A percentile compares a stretch with the other conserved stretches of the same genome.
These are phyloP conservation scores for Heteromormyrus szaboi DNA, from an alignment of 2,797 vertebrate genomes.

Conservation along the genomic window DNA sequence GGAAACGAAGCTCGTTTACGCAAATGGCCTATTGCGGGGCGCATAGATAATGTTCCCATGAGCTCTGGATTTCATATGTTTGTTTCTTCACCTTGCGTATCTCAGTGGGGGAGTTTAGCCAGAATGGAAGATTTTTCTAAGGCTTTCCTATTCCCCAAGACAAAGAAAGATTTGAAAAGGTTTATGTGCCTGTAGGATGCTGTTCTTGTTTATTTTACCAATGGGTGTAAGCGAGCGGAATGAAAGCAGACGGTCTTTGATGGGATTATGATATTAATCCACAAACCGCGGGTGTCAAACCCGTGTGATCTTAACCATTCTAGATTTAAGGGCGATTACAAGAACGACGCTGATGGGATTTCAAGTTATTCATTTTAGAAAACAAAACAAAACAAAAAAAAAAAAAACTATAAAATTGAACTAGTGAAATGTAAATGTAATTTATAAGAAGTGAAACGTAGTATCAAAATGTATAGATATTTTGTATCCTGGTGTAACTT, in stretches of 20 bases:
- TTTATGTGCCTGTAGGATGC: slow-evolving; percentile 1
- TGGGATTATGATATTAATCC: slow-evolving; percentile 74
- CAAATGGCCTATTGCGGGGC: neutral
- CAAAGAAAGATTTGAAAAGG: slow-evolving; percentile 18
- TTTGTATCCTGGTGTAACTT: neutral
- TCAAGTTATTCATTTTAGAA: neutral
- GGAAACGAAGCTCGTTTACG: slow-evolving; percentile 22
- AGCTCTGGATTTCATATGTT: slow-evolving; percentile 15
- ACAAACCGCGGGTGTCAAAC: slow-evolving; percentile 48
- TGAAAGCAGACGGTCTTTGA: slow-evolving; percentile 73
- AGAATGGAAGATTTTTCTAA: neutral
- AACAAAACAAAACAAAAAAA: neutral
- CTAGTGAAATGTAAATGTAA: neutral
- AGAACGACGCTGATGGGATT: neutral
- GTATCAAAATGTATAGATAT: neutral
- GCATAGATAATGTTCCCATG: slow-evolving; percentile 10
- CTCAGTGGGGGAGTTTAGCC: slow-evolving; percentile 8
- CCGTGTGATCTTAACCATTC: neutral
- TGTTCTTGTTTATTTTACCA: slow-evolving; percentile 26
- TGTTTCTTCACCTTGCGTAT: slow-evolving; percentile 12
- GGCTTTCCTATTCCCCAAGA: neutral
- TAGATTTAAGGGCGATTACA: neutral
- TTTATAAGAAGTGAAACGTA: neutral
- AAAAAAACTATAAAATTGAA: neutral
- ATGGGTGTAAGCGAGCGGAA: slow-evolving; percentile 50